These are phyloP conservation scores for Ophion slaviceki DNA, from an alignment of 2,888 invertebrate genomes.

Conservation along the genomic window DNA sequence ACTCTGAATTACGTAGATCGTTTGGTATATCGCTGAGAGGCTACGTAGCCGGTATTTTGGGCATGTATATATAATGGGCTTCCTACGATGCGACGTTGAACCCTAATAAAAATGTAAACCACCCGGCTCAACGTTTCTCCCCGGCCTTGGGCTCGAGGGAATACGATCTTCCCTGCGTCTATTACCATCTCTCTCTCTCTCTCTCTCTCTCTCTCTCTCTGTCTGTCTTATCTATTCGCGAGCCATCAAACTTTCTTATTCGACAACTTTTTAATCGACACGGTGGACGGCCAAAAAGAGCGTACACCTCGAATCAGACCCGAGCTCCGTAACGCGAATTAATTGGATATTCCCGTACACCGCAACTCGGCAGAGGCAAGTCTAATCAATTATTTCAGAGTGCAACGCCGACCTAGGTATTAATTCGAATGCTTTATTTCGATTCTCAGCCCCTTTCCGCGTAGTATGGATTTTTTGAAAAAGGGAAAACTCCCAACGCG, in stretches of 20 bases:
- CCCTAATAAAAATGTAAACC: slow-evolving; percentile 69
- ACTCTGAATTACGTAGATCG: not conserved
- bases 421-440: not conserved
- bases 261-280: slow-evolving; percentile 66
- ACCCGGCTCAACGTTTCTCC: slow-evolving; percentile 54
- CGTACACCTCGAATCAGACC: not conserved
- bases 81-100: slow-evolving; percentile 44
- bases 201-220: slow-evolving; percentile 39
- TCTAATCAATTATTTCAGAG: slow-evolving; percentile 46
- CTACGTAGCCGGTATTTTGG: slow-evolving; percentile 37
- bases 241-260: slow-evolving; percentile 54
- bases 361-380: not conserved
- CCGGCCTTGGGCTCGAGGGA: slow-evolving; percentile 4
- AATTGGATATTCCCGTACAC: slow-evolving; percentile 54
- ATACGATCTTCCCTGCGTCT: not conserved
- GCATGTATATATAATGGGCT: slow-evolving; percentile 23
- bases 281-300: slow-evolving; percentile 25
- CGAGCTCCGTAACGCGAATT: slow-evolving; percentile 48
- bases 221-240: not conserved
- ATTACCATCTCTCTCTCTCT: slow-evolving; percentile 22
- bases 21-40: slow-evolving; percentile 6
- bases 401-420: not conserved
- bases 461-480: not conserved
- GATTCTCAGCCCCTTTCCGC: not conserved
- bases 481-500: not conserved